phyloP scores from a whole-genome alignment of 1,140 invertebrate genomes.

The Lepidotrigona ventralis region DNA sequence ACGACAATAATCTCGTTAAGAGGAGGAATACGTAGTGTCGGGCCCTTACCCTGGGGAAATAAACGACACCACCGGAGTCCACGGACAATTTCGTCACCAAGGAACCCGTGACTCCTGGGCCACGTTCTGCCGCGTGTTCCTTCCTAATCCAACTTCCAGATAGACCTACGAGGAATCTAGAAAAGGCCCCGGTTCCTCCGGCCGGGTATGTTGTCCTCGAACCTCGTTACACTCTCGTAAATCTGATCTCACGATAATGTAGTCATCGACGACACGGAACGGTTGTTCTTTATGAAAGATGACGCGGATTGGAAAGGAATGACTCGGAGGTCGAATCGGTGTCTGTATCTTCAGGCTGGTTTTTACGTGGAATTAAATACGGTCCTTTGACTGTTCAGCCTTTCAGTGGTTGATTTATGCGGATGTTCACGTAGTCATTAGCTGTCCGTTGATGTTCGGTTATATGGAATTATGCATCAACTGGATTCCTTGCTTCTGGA shows the following conservation, averaged over 20 bases:
- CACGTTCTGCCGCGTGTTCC: not conserved
- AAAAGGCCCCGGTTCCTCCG: not conserved
- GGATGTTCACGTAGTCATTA: constrained; percentile 9
- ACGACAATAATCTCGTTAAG: constrained; percentile 67
- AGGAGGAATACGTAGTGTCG: constrained; percentile 46
- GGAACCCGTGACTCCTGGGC: constrained; percentile 34
- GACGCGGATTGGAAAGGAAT: not conserved
- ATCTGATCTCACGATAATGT: constrained; percentile 36
- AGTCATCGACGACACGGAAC: constrained; percentile 27
- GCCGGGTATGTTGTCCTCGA: constrained; percentile 2
- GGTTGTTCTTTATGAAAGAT: constrained; percentile 15
- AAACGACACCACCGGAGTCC: constrained; percentile 54
- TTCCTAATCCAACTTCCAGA: not conserved
- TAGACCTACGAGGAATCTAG: not conserved
- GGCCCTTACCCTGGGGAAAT: constrained; percentile 53
- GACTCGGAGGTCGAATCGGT: not conserved
- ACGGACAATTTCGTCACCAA: constrained; percentile 54
- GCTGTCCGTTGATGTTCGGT: not conserved
- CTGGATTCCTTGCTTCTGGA: no score
- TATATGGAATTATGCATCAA: constrained; percentile 2
- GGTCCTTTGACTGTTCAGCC: not conserved
- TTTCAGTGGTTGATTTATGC: constrained; percentile 12
- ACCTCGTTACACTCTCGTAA: constrained; percentile 38
- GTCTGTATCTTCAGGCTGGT: not conserved
- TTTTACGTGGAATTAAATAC: constrained; percentile 15